phyloP scores from a whole-genome alignment of 2,113 vertebrate species.

The Polypterus bichir region DNA sequence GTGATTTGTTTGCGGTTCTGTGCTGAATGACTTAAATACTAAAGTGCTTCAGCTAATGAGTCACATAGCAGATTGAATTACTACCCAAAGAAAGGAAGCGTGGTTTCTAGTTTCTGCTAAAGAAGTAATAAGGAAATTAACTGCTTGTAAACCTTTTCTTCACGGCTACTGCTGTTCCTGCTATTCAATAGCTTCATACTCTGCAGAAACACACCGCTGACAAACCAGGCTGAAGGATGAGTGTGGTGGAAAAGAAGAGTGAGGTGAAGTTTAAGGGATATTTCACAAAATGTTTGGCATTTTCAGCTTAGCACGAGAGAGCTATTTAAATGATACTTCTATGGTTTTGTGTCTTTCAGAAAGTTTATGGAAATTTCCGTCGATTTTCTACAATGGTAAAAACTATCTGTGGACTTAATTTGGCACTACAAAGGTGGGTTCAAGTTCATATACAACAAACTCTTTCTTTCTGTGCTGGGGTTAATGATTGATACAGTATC shows the following conservation, averaged over 20 bases:
- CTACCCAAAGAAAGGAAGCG: background rate
- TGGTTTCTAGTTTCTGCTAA: background rate
- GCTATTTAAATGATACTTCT: too few relatives aligned
- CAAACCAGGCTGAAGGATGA: too few relatives aligned
- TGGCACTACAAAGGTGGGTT: slow-evolving; percentile 23
- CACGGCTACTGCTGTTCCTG: background rate
- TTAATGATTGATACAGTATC: too few relatives aligned
- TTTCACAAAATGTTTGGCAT: too few relatives aligned
- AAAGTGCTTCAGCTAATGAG: too few relatives aligned
- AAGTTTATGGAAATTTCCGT: slow-evolving; percentile 2
- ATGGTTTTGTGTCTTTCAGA: background rate
- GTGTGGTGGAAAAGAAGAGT: too few relatives aligned
- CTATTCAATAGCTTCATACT: too few relatives aligned
- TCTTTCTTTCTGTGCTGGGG: background rate
- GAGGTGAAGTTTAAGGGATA: too few relatives aligned
- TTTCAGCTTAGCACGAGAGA: too few relatives aligned
- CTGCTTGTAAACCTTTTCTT: background rate
- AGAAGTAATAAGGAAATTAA: background rate
- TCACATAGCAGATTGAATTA: background rate
- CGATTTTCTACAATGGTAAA: slow-evolving; percentile 7
- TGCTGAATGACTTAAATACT: too few relatives aligned
- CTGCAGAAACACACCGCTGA: too few relatives aligned
- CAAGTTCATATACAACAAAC: background rate
- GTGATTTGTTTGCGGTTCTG: too few relatives aligned
- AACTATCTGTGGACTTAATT: slow-evolving; percentile 21